A percentile compares a stretch with the other conserved stretches of the same genome.
phyloP scores from a whole-genome alignment of 2,113 vertebrate genomes.

The Phocoena sinus region DNA sequence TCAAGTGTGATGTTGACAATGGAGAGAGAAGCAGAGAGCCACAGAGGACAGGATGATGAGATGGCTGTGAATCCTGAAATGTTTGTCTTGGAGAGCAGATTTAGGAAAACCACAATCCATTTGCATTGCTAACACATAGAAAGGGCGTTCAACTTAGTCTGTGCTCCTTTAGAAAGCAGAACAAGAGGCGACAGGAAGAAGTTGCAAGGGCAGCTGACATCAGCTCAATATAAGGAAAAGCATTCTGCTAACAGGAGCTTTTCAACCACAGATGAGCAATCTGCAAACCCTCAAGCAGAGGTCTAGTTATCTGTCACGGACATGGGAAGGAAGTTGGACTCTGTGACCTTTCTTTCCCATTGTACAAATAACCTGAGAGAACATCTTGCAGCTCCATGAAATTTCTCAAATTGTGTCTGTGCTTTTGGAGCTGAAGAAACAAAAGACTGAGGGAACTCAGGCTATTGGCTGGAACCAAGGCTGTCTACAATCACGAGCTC shows the following conservation, averaged over 20 bases:
- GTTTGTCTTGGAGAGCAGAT: neutral
- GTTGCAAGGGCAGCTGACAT: neutral
- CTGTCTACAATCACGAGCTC: neutral
- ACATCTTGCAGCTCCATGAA: neutral
- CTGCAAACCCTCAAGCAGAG: neutral
- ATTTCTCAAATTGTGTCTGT: neutral
- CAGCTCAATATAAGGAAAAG: neutral
- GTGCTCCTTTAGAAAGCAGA: neutral
- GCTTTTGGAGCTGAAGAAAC: neutral
- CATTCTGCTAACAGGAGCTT: neutral
- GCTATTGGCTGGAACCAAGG: neutral
- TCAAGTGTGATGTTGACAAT: neutral
- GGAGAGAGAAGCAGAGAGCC: neutral
- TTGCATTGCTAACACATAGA: neutral
- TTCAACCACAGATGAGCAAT: neutral
- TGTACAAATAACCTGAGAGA: neutral
- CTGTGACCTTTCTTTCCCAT: neutral
- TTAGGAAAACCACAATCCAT: neutral
- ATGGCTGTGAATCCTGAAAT: neutral
- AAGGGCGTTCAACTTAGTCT: neutral
- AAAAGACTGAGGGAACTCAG: neutral
- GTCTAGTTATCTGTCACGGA: neutral
- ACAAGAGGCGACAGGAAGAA: neutral
- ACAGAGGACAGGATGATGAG: neutral
- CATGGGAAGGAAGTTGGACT: neutral